A percentile compares a stretch with the other conserved stretches of the same genome.
Conservation (phyloP, 2,888 invertebrate genomes). For the Aphrophora alni region DNA sequence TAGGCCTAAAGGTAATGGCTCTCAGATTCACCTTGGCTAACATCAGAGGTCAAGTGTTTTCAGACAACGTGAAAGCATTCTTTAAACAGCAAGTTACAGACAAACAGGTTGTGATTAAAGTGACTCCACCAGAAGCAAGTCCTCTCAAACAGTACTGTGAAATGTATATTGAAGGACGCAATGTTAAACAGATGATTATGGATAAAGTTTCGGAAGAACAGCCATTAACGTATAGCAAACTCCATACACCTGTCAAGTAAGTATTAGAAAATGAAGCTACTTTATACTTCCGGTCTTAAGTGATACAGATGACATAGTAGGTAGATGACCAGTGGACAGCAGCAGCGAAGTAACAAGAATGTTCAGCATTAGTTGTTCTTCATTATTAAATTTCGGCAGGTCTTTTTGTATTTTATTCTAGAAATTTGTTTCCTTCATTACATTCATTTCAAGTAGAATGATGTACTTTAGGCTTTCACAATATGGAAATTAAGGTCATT, state of each 20-base stretch:
- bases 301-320: too few species aligned
- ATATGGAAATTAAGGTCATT: too few species aligned
- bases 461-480: too few species aligned
- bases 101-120: constrained; percentile 68
- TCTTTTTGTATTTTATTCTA: too few species aligned
- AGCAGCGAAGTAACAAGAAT: too few species aligned
- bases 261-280: too few species aligned
- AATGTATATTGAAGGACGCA: constrained; percentile 65
- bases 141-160: constrained; percentile 78
- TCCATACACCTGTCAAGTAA: background rate
- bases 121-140: constrained; percentile 67
- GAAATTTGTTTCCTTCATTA: too few species aligned
- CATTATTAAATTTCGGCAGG: too few species aligned
- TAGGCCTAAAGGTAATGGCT: constrained; percentile 76
- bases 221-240: background rate
- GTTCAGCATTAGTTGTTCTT: too few species aligned
- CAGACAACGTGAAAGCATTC: constrained; percentile 69
- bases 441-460: too few species aligned
- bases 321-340: too few species aligned
- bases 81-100: constrained; percentile 73
- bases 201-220: constrained; percentile 10
- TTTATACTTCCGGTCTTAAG: too few species aligned
- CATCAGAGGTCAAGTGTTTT: constrained; percentile 63
- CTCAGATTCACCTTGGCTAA: constrained; percentile 76
- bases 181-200: constrained; percentile 64